A percentile compares a stretch with the other conserved stretches of the same genome.
Evolutionary conservation across 2,797 vertebrate genomes (phyloP).

Genomic region (Peromyscus eremicus): DNA sequence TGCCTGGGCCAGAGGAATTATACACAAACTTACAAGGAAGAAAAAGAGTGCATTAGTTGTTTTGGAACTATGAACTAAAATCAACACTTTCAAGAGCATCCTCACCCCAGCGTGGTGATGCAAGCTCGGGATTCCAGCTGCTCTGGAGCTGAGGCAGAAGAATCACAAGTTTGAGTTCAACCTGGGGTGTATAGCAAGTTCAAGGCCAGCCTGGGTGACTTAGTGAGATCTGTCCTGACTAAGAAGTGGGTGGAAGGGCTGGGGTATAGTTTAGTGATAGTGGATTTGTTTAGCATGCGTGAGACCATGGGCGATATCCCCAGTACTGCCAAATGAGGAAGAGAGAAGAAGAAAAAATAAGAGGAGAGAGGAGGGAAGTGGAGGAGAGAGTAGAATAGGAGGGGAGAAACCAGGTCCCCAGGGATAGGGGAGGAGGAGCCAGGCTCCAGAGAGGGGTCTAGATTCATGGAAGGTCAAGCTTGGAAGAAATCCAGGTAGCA

Average conservation of each 20-base stretch:
- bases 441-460: neutral
- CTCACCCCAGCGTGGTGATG: neutral
- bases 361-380: neutral
- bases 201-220: neutral
- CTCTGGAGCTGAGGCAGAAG: neutral
- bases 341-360: neutral
- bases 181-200: neutral
- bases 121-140: neutral
- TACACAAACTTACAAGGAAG: neutral
- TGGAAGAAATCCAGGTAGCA: neutral
- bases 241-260: neutral
- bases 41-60: too few relatives aligned
- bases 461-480: neutral
- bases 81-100: neutral
- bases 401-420: neutral
- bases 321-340: neutral
- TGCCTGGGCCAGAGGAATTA: neutral
- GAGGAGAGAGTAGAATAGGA: neutral
- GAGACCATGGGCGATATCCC: neutral
- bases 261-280: neutral
- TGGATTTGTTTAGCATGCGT: neutral
- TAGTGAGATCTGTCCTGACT: neutral
- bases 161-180: neutral
- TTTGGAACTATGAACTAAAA: constrained; percentile 6
- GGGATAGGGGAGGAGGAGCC: neutral